Base-by-base conservation (phyloP, 2,888 invertebrate genomes). In the Drosophila pseudotakahashii region DNA sequence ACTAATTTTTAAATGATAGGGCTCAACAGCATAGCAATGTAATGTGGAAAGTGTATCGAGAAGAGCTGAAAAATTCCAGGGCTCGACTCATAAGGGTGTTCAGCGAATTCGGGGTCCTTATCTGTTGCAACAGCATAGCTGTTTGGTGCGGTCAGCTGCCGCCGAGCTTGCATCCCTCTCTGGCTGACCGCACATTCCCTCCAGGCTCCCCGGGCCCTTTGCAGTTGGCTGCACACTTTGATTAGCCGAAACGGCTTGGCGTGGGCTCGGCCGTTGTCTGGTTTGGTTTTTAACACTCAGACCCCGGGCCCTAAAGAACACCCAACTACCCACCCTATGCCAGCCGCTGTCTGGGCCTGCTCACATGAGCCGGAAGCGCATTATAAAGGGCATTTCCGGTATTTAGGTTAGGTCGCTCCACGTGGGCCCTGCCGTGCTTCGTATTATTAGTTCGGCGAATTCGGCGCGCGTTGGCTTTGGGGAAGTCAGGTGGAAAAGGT, bases 301-400 rank as follows among this genome's bases (percentile, higher is more conserved):
- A 52, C 58, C 30, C 57, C 30, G 19, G 58, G 37, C 11, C 30
- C 32, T 34, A 16, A 34, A 34, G 4, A 9, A n/a, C 11, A 14
- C 9, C 57, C 58, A n/a, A n/a, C 10, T 2, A 26, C 10, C 10
- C 44, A 9, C 23, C 23, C 34, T 14, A 16, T 13, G 36, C 37
- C 64, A n/a, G 19, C 52, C 60, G 39, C 39, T 39, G 55, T 58
- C 69, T 70, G 44, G 50, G 45, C 69, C 52, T 30, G 48, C 82
- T 60, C 85, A 73, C 69, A 85, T 79, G 85, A 85, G 88, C 82
- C 82, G 82, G 82, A 88, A 88, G 88, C 77, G 88, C 68, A 81
- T 82, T 88, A 85, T 85, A 85, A 88, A 81, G 83, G 86, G 88
- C 86, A 88, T 88, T 82, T 82, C 82, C 88, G 82, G 86, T 85